Base-by-base conservation (phyloP, 2,113 vertebrate species). In the Gobius niger region DNA sequence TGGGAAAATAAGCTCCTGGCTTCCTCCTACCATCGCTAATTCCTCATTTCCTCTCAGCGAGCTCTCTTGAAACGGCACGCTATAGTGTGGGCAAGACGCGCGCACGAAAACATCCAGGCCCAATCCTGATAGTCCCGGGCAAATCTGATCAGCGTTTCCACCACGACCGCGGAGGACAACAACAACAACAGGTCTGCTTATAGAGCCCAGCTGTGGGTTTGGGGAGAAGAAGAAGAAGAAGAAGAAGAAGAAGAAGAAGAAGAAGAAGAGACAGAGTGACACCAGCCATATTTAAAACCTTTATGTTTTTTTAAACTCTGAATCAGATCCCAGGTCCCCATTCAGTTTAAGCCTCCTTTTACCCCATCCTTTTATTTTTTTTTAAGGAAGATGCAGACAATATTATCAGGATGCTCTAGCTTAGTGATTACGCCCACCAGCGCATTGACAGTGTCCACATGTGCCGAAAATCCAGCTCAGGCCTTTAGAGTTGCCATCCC, bases 1-100 rank as follows among this genome's bases (percentile, higher is more conserved):
- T 85, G 78, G 70, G 74, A 85, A 82, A 83, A 91, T 81, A 92
- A 91, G 85, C 89, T 89, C 74, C 84, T 85, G 88, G 87, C 87
- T 91, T 90, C 90, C 86, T 83, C 90, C 89, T 88, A 91, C 90
- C 82, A 85, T 85, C 75, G 73, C 87, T 92, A 92, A 93, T 91
- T 93, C 89, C 91, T 93, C 79, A 89, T 91, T 92, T 91, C 89
- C 89, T 92, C 87, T 83, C 72, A 68, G 85, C 56, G 47, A 87
- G 78, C 80, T 79, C 79, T 85, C 74, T 73, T 79, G 64, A 86
- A 87, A 90, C 87, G 65, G 14, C 88, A 85, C 74, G 75, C 84
- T 71, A 87, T 82, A 80, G 87, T 87, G 90, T 92, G 90, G 91
- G 90, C 86, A 91, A 90, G 68, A 34, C 3, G 60, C 71, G 70